These are phyloP conservation scores for Watsonalla binaria DNA, from an alignment of 2,888 invertebrate species.

Conservation along the genomic window DNA sequence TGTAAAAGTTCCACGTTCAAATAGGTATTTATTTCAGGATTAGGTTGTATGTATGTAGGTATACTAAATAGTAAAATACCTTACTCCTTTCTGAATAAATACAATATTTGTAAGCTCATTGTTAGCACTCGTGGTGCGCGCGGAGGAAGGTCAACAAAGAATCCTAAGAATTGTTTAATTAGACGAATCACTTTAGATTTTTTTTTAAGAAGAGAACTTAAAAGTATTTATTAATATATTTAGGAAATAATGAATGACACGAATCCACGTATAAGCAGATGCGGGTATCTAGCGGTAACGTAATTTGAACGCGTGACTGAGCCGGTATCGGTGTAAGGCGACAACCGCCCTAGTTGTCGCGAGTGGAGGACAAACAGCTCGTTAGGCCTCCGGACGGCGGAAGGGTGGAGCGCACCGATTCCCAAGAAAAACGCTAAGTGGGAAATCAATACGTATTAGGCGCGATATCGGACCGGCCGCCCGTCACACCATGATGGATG, in stretches of 20 bases:
- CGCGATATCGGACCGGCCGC: constrained; percentile 73
- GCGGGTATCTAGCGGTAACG: neutral
- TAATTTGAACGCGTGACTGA: constrained; percentile 7
- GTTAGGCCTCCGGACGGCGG: constrained; percentile 67
- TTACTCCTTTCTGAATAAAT: too few relatives aligned
- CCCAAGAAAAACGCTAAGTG: constrained; percentile 78
- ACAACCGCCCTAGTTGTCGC: constrained; percentile 52
- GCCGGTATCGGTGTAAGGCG: constrained; percentile 22
- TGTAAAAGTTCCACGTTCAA: neutral
- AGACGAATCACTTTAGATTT: too few relatives aligned
- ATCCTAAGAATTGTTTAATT: too few relatives aligned
- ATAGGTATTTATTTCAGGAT: too few relatives aligned
- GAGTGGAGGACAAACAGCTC: constrained; percentile 76
- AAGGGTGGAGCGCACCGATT: constrained; percentile 74
- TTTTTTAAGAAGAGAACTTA: too few relatives aligned
- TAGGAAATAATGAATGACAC: neutral
- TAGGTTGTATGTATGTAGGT: too few relatives aligned
- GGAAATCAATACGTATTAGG: constrained; percentile 79
- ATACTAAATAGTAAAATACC: too few relatives aligned
- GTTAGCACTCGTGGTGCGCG: too few relatives aligned
- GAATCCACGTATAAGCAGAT: neutral
- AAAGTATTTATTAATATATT: too few relatives aligned
- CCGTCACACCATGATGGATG: constrained; percentile 77
- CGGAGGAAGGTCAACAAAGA: too few relatives aligned
- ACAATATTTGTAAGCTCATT: too few relatives aligned